Conservation (phyloP, 92 coral and sea anemone genomes). For the Nematostella vectensis region DNA sequence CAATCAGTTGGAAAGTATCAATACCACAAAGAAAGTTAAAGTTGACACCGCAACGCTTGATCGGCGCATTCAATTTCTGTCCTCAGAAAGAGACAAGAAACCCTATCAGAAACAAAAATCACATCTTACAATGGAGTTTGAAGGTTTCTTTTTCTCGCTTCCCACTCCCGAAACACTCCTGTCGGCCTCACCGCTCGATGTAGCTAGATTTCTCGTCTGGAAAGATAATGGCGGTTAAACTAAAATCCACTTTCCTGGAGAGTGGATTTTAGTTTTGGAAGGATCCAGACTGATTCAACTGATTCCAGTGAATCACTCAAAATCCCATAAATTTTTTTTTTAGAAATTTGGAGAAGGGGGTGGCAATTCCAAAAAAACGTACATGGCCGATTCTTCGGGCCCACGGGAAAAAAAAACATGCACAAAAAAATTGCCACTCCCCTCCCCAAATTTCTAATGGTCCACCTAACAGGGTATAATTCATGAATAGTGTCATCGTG, state of each 20-base stretch:
- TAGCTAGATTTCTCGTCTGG: background rate
- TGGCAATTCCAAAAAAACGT: no score
- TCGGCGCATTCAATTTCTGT: background rate
- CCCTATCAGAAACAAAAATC: conserved; percentile 1
- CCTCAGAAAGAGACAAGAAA: background rate
- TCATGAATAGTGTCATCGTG: no score
- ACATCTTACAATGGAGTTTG: background rate
- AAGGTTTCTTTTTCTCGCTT: background rate
- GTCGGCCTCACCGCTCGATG: background rate
- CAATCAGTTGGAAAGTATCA: background rate
- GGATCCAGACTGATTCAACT: no score
- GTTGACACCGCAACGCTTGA: background rate
- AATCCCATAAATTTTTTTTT: no score
- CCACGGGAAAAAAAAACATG: no score
- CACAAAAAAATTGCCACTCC: no score
- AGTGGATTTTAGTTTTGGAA: no score
- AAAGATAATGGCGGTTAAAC: background rate
- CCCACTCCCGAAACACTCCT: background rate
- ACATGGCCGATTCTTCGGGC: no score
- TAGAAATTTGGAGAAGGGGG: no score
- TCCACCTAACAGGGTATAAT: no score
- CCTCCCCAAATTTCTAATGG: no score
- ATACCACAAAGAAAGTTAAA: background rate
- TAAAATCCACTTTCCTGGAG: background rate
- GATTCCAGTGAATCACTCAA: no score